phyloP scores from a whole-genome alignment of 2,113 vertebrate genomes.

The Syrmaticus mikado region DNA sequence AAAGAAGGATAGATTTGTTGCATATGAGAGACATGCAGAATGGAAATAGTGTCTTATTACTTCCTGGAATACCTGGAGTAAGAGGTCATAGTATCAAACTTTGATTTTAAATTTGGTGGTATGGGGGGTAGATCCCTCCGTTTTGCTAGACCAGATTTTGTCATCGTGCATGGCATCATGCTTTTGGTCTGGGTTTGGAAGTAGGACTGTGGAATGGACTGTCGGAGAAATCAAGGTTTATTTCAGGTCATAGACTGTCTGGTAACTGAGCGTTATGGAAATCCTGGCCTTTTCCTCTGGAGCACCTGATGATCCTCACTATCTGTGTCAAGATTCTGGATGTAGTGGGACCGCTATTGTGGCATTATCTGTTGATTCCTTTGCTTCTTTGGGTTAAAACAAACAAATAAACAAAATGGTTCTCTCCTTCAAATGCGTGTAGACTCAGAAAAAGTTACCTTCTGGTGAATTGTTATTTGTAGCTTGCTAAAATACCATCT shows the following conservation, averaged over 20 bases:
- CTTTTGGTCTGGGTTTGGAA: background rate
- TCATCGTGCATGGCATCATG: background rate
- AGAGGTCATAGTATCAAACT: background rate
- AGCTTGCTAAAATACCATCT: background rate
- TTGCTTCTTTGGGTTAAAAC: background rate
- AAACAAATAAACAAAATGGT: background rate
- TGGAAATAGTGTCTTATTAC: background rate
- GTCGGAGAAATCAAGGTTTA: background rate
- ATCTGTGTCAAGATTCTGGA: background rate
- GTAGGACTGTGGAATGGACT: background rate
- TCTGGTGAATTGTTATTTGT: background rate
- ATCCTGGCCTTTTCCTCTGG: background rate
- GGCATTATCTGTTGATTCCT: background rate
- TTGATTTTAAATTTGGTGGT: background rate
- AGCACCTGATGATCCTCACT: background rate
- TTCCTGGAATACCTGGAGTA: background rate
- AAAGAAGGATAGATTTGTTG: background rate
- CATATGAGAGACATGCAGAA: background rate
- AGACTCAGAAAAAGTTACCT: background rate
- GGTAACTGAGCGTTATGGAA: background rate
- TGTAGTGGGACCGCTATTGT: background rate
- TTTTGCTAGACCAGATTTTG: background rate
- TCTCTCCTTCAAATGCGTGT: background rate
- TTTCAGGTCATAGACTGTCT: background rate
- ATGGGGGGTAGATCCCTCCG: accelerated